Percentiles rank a stretch among this genome's conserved stretches.
These are phyloP conservation scores for Cheilosia impressa DNA, from an alignment of 2,888 invertebrate species.

Conservation along the genomic window DNA sequence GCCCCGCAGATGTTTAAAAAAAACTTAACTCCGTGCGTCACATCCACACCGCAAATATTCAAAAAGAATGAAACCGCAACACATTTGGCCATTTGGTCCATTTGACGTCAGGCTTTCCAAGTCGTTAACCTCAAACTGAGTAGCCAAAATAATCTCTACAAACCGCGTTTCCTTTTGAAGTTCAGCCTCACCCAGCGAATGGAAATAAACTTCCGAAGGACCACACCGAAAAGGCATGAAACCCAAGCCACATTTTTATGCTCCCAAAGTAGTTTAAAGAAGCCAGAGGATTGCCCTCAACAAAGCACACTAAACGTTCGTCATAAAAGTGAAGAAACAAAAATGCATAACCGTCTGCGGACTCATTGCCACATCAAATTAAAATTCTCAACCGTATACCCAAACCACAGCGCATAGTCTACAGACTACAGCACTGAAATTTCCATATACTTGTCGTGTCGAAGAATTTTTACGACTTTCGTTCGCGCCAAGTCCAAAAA, in stretches of 20 bases:
- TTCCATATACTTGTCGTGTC: slow-evolving; percentile 29
- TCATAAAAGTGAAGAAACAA: slow-evolving; percentile 52
- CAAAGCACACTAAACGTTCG: slow-evolving; percentile 61
- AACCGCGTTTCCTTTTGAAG: background rate
- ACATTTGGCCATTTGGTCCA: no score
- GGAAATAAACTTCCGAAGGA: background rate
- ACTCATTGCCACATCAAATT: slow-evolving; percentile 60
- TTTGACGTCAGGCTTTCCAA: no score
- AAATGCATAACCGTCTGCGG: slow-evolving; percentile 51
- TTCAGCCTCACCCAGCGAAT: background rate
- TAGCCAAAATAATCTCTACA: no score
- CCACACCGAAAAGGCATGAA: slow-evolving; percentile 16
- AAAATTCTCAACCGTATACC: slow-evolving; percentile 42
- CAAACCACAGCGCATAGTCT: background rate
- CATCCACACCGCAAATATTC: no score
- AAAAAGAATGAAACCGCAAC: no score
- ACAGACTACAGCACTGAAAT: background rate
- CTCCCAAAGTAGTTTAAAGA: slow-evolving; percentile 32
- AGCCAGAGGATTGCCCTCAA: slow-evolving; percentile 22
- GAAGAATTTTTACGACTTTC: slow-evolving; percentile 67
- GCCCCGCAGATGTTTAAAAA: no score
- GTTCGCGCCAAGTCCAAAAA: slow-evolving; percentile 61
- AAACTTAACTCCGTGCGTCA: no score
- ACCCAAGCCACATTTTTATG: slow-evolving; percentile 21
- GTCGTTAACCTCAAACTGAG: no score